These are phyloP conservation scores for Cotesia vestalis DNA, from an alignment of 1,140 invertebrate genomes.

Conservation along the genomic window DNA sequence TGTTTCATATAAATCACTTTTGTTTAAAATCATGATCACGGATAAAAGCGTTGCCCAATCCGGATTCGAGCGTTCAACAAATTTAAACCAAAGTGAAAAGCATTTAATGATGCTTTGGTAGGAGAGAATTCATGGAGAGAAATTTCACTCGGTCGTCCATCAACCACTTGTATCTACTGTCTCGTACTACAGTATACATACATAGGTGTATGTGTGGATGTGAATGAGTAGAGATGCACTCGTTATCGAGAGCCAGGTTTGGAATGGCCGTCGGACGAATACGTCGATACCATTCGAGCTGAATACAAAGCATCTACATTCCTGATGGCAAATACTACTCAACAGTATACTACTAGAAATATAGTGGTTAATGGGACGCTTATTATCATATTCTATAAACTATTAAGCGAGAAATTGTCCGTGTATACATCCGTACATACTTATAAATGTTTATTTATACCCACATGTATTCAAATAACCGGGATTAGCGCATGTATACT, in stretches of 20 bases:
- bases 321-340: constrained; percentile 15
- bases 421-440: too few species aligned
- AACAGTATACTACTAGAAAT: constrained; percentile 3
- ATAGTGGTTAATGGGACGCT: constrained; percentile 17
- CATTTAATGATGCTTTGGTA: not conserved
- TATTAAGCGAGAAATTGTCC: not conserved
- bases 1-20: too few species aligned
- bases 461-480: too few species aligned
- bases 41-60: constrained; percentile 1
- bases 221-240: not conserved
- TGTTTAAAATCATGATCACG: not conserved
- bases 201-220: not conserved
- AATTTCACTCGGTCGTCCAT: constrained; percentile 7
- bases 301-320: constrained; percentile 18
- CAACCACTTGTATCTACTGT: constrained; percentile 5
- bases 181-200: not conserved
- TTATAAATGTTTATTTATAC: too few species aligned
- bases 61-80: not conserved
- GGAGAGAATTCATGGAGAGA: not conserved
- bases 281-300: constrained; percentile 10
- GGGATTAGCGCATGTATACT: too few species aligned
- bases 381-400: constrained; percentile 13
- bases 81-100: not conserved
- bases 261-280: constrained; percentile 15
- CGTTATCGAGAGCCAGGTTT: constrained; percentile 12